phyloP scores from a whole-genome alignment of 2,113 vertebrate genomes.

The Anoplopoma fimbria region DNA sequence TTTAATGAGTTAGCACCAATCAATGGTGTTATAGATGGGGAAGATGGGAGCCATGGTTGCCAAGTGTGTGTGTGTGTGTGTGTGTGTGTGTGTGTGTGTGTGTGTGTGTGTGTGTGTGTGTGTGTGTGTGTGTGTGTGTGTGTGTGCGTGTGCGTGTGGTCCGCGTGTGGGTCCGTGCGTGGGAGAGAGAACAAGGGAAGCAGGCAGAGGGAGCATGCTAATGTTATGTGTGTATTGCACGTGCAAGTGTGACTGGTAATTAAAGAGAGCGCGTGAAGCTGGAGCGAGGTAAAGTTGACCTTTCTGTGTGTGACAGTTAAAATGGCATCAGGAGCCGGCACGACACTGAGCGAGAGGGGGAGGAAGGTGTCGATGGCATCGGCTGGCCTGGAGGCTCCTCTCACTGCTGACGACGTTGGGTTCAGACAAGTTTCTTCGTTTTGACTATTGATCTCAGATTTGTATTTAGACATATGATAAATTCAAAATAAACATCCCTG shows the following conservation, averaged over 20 bases:
- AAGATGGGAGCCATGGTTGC: slow-evolving; percentile 10
- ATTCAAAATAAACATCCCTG: not conserved
- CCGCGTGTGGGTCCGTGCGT: not conserved
- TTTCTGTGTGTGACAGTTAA: slow-evolving; percentile 50
- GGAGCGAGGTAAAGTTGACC: slow-evolving; percentile 28
- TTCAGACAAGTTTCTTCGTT: not conserved
- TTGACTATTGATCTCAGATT: not conserved
- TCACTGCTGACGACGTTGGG: not conserved
- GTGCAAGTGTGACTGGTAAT: slow-evolving; percentile 41
- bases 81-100: not conserved
- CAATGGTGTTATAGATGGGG: slow-evolving; percentile 36
- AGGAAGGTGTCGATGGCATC: not conserved
- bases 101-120: not conserved
- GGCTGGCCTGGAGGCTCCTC: not conserved
- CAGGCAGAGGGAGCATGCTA: slow-evolving; percentile 3
- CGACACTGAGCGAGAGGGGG: not conserved
- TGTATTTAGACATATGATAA: not conserved
- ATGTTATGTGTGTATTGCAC: slow-evolving; percentile 13
- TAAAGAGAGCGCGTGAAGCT: slow-evolving; percentile 23
- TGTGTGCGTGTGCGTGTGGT: no score
- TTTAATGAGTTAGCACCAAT: slow-evolving; percentile 62
- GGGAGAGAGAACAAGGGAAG: not conserved
- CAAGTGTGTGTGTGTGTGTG: not conserved
- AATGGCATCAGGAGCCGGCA: slow-evolving; percentile 41
- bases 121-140: not conserved